Evolutionary conservation across 1,140 invertebrate genomes (phyloP).

Genomic region (Zophobas morio): DNA sequence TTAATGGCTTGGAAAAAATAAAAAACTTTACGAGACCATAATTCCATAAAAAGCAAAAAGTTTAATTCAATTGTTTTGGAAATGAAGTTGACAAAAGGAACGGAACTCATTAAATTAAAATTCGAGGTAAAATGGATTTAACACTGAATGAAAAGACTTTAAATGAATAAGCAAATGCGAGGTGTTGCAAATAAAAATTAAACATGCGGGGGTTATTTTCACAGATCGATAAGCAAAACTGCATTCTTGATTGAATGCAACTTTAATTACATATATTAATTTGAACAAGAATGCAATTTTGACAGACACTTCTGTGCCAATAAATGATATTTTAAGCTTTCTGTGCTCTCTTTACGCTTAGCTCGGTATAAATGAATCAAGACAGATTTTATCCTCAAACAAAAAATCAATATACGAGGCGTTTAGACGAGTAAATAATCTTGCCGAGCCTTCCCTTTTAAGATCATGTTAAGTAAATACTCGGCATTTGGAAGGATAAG

Average conservation of each 20-base stretch:
- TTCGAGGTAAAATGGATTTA: constrained; percentile 8
- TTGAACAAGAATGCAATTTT: constrained; percentile 11
- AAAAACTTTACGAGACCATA: constrained; percentile 18
- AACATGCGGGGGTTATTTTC: constrained; percentile 46
- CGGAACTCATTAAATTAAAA: constrained; percentile 38
- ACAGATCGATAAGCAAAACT: constrained; percentile 10
- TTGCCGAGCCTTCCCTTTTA: too few species aligned
- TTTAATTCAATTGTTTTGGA: constrained; percentile 32
- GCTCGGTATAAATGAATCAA: too few species aligned
- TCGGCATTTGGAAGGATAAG: too few species aligned
- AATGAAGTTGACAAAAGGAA: constrained; percentile 21
- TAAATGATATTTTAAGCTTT: too few species aligned
- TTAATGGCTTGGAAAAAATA: constrained; percentile 23
- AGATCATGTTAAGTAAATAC: too few species aligned
- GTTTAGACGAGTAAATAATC: too few species aligned
- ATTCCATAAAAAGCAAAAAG: constrained; percentile 18
- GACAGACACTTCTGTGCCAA: too few species aligned
- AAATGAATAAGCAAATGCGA: constrained; percentile 44
- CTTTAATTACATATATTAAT: background rate
- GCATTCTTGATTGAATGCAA: background rate
- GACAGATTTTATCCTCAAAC: too few species aligned
- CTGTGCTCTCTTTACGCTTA: too few species aligned
- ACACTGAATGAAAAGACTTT: constrained; percentile 35
- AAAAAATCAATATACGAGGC: too few species aligned
- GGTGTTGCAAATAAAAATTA: constrained; percentile 52